Percentiles rank a stretch among this genome's conserved stretches.
Conservation (phyloP, 2,113 vertebrate genomes). For the Dascyllus trimaculatus region DNA sequence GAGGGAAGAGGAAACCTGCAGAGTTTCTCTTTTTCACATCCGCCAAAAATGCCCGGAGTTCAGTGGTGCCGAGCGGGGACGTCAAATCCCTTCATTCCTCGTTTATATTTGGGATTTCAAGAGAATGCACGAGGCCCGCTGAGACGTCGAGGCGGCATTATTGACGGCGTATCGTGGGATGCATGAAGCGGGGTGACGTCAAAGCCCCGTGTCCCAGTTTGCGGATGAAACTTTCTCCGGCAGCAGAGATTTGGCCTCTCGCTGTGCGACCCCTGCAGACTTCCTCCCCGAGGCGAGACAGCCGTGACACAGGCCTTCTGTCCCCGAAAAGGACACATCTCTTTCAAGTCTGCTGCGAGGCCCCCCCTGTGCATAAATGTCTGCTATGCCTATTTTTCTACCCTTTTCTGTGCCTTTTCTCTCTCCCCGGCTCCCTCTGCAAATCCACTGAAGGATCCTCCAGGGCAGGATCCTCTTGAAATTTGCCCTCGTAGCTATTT, state of each 20-base stretch:
- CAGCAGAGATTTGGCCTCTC: conserved; percentile 1
- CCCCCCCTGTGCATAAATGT: conserved; percentile 16
- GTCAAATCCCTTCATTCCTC: too few species aligned
- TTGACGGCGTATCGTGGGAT: background rate
- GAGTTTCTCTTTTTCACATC: too few species aligned
- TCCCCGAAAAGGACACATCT: conserved; percentile 41
- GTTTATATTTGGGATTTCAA: background rate
- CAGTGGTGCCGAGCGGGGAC: too few species aligned
- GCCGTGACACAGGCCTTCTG: conserved; percentile 22
- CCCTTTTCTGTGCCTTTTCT: background rate
- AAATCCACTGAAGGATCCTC: conserved; percentile 22
- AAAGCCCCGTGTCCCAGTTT: conserved; percentile 41
- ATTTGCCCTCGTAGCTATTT: conserved; percentile 58
- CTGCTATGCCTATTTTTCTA: conserved; percentile 8
- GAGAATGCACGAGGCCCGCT: background rate
- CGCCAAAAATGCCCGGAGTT: too few species aligned
- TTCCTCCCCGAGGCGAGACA: background rate
- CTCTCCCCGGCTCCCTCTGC: conserved; percentile 11
- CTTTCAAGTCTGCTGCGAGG: conserved; percentile 38
- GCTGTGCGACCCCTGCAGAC: conserved; percentile 12
- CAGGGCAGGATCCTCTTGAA: conserved; percentile 43
- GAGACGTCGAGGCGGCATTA: background rate
- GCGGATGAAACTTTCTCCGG: conserved; percentile 33
- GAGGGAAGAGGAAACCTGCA: too few species aligned
- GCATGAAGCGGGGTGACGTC: background rate